These are phyloP conservation scores for Sphyrna mokarran DNA, from an alignment of 2,113 vertebrate genomes.

Conservation along the genomic window DNA sequence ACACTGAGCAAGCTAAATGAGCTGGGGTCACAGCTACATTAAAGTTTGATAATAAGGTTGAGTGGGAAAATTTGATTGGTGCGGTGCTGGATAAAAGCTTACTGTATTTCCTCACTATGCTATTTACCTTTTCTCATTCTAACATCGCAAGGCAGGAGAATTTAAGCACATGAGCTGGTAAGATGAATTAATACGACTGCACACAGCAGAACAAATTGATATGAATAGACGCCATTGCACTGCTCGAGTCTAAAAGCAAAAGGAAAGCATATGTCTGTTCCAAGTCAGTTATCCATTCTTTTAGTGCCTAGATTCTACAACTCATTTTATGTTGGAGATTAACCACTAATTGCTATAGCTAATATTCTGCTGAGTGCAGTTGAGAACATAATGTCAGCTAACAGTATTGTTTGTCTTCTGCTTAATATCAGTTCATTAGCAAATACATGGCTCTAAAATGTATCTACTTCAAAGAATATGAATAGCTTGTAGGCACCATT, in stretches of 20 bases:
- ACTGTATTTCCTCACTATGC: not conserved
- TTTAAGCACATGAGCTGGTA: not conserved
- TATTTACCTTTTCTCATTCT: not conserved
- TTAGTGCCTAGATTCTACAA: not conserved
- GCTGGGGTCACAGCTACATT: not conserved
- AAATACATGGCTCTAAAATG: not conserved
- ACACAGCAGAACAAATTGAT: not conserved
- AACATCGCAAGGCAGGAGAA: not conserved
- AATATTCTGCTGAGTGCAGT: not conserved
- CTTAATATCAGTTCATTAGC: not conserved
- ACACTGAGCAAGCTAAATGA: constrained; percentile 20
- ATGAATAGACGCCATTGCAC: not conserved
- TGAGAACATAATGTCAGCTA: not conserved
- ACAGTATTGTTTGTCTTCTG: not conserved
- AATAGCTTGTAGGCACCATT: not conserved
- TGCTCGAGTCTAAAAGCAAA: not conserved
- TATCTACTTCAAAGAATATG: not conserved
- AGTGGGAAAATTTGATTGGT: not conserved
- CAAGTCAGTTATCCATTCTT: not conserved
- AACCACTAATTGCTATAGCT: not conserved
- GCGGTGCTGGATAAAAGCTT: not conserved
- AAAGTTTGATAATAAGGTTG: not conserved
- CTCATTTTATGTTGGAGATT: not conserved
- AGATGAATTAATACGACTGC: not conserved
- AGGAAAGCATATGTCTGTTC: not conserved